Percentiles rank a stretch among this genome's conserved stretches.
Evolutionary conservation across 2,797 vertebrate species (phyloP).

Genomic region (Atherinosoma microstoma): DNA sequence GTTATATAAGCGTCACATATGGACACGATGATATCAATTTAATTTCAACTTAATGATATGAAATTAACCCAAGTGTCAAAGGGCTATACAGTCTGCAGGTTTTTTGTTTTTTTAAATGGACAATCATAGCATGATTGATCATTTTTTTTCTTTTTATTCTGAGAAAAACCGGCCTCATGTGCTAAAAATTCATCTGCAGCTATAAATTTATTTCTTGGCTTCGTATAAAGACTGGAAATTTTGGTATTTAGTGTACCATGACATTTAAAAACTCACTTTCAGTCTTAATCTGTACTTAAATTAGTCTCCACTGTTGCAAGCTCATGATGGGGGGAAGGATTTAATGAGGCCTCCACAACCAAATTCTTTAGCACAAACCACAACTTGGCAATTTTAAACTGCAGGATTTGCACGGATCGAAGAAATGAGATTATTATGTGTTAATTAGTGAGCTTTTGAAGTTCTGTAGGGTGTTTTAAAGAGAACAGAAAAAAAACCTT

Average conservation of each 20-base stretch:
- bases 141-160: background rate
- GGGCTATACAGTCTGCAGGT: conserved; percentile 8
- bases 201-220: background rate
- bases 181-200: background rate
- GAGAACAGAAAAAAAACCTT: background rate
- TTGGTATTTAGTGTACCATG: background rate
- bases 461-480: background rate
- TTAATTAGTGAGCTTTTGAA: background rate
- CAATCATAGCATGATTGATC: background rate
- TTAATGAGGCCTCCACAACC: background rate
- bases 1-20: background rate
- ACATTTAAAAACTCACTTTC: background rate
- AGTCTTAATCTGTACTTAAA: background rate
- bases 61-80: conserved; percentile 13
- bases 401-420: background rate
- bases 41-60: conserved; percentile 11
- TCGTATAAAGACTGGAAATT: background rate
- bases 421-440: background rate
- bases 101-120: background rate
- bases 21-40: conserved; percentile 5
- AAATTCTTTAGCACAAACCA: background rate
- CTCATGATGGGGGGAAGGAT: background rate
- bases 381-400: background rate
- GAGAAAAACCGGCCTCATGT: background rate
- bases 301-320: background rate